These are phyloP conservation scores for Rotaria sp. DNA, from an alignment of 2,888 invertebrate species.

Conservation along the genomic window DNA sequence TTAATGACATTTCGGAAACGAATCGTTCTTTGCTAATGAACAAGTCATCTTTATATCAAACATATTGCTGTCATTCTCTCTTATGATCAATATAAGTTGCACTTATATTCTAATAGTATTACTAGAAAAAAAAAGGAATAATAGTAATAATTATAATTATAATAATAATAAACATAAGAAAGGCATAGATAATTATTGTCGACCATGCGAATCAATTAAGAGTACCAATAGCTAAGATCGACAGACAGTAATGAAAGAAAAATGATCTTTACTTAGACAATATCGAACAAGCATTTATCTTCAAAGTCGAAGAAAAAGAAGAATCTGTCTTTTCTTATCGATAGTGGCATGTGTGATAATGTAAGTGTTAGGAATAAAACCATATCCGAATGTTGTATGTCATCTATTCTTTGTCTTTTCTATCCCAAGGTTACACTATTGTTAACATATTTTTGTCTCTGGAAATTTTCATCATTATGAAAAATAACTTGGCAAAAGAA, in stretches of 20 bases:
- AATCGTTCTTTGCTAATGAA: background rate
- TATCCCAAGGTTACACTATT: background rate
- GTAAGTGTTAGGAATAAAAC: background rate
- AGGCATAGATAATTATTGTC: background rate
- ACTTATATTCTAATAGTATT: background rate
- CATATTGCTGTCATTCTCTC: background rate
- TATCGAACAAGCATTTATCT: background rate
- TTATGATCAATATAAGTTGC: background rate
- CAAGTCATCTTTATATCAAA: background rate
- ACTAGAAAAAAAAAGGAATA: background rate
- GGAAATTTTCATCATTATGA: conserved; percentile 6
- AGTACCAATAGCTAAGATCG: background rate
- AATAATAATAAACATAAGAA: background rate
- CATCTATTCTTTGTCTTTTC: background rate
- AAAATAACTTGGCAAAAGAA: background rate
- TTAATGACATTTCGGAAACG: background rate
- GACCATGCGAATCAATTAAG: background rate
- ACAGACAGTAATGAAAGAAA: background rate
- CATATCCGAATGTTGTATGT: background rate
- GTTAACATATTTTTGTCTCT: conserved; percentile 1
- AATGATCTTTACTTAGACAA: background rate
- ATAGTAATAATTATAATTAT: background rate
- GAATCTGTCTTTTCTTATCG: background rate
- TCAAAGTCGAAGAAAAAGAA: background rate
- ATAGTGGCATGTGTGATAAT: conserved; percentile 4